Percentiles rank a stretch among this genome's conserved stretches.
Conservation (phyloP, 2,113 vertebrate genomes). For the Eptesicus fuscus region DNA sequence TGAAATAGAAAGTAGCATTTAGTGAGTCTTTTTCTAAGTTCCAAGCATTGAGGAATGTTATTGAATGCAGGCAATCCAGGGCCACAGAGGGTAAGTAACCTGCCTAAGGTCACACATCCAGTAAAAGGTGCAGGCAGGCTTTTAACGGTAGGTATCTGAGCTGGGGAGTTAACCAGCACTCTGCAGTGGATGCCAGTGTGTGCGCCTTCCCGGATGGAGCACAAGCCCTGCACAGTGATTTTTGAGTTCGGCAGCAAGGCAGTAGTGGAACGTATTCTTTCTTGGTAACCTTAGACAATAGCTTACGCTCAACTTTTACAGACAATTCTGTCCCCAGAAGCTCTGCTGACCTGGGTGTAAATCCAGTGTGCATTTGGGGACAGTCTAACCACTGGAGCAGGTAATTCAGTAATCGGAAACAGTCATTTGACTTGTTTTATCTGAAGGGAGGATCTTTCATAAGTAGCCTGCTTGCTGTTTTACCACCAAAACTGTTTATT, state of each 20-base stretch:
- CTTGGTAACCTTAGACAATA: neutral
- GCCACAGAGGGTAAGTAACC: neutral
- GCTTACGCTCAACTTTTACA: neutral
- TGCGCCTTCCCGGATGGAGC: neutral
- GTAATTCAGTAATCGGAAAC: neutral
- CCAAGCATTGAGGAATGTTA: neutral
- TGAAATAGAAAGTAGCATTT: neutral
- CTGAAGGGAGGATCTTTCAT: neutral
- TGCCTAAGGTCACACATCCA: neutral
- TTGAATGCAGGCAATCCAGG: neutral
- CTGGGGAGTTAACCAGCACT: neutral
- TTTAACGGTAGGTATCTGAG: neutral
- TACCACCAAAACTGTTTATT: neutral
- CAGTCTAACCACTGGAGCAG: neutral
- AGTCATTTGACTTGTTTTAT: neutral
- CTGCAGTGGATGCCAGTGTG: neutral
- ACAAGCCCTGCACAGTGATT: neutral
- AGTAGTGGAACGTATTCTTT: neutral
- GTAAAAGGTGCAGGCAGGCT: neutral
- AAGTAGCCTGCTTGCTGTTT: neutral
- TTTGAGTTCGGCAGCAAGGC: neutral
- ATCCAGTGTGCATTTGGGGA: neutral
- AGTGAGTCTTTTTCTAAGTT: neutral
- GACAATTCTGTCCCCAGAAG: neutral
- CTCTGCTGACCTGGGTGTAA: neutral